Base-by-base conservation (phyloP, 1,140 invertebrate species). In the Octopus sinensis region DNA sequence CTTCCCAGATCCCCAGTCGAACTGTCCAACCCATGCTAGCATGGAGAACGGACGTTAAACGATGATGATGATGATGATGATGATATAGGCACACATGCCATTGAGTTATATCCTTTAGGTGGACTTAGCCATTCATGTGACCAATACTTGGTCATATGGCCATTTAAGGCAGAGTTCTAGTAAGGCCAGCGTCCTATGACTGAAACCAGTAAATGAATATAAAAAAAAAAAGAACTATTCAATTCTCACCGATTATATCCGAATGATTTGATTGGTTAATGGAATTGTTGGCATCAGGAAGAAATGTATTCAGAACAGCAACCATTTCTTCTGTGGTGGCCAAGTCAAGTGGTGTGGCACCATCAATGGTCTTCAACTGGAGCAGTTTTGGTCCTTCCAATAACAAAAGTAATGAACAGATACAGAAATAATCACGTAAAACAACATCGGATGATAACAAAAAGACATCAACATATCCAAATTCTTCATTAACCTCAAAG, bases 261-360 rank as follows among this genome's bases (percentile, higher is more conserved):
- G 10, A 4, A 17, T 13, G 5, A 23, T 54, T 2, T 12, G 79
- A 43, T 71, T 51, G 53, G 13, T 84, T 83, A 30, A 51, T 73
- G 54, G 73, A 62, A 53, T 53, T 80, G 23, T 52, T 76, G 51
- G n/a, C 43, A 17, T 30, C 76, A 10, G 2, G 4, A 51, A 52
- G 13, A 68, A 54, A 85, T 9, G 86, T 82, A 1, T 54, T 17
- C 30, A 87, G 54, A 52, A 87, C 78, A 71, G 81, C 71, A 6
- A n/a, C 56, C 83, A 89, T 85, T 30, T 86, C 85, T 51, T 84
- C 82, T 75, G 86, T 82, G 0, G 30, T 9, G 30, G 85, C 85
- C n/a, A 89, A 53, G 54, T 88, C 86, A 30, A 86, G 68, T 10
- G 88, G 84, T 12, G 85, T 86, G 54, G 82, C 79, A 23, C 82